Percentiles rank a stretch among this genome's conserved stretches.
phyloP scores from a whole-genome alignment of 1,140 invertebrate species.

The Sipha flava region DNA sequence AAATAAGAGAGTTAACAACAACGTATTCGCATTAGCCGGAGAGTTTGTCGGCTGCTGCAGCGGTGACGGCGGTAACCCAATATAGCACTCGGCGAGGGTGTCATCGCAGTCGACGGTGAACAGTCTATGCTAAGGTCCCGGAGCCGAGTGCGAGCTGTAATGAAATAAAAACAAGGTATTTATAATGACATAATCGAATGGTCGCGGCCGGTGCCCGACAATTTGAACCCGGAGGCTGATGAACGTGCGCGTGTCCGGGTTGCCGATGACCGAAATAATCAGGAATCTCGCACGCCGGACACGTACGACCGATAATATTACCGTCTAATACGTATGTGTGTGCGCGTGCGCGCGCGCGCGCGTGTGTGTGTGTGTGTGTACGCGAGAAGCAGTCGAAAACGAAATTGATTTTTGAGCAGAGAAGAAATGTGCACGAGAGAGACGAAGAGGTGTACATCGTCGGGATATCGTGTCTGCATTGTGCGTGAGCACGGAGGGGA shows the following conservation, averaged over 20 bases:
- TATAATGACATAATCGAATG: slow-evolving; percentile 26
- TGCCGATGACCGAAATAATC: neutral
- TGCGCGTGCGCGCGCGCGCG: too few species aligned
- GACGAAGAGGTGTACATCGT: neutral
- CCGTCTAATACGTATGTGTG: neutral
- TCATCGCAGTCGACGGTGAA: neutral
- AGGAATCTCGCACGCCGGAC: neutral
- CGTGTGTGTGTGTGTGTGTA: too few species aligned
- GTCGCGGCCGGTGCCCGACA: neutral
- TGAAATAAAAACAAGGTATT: slow-evolving; percentile 22
- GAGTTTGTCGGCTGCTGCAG: too few species aligned
- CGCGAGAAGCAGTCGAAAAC: neutral
- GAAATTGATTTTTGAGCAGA: neutral
- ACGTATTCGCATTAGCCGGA: too few species aligned
- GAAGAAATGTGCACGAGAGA: neutral
- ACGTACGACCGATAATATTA: slow-evolving; percentile 21
- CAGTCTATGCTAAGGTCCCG: neutral
- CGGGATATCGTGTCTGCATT: neutral
- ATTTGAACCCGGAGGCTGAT: neutral
- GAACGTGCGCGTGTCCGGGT: neutral
- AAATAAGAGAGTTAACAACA: too few species aligned
- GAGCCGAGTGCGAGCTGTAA: neutral
- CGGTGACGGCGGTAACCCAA: too few species aligned
- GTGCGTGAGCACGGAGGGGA: neutral
- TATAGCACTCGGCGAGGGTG: too few species aligned